Evolutionary conservation across 64 coral and sea anemone species (phyloP).

Genomic region (Montipora cactus): DNA sequence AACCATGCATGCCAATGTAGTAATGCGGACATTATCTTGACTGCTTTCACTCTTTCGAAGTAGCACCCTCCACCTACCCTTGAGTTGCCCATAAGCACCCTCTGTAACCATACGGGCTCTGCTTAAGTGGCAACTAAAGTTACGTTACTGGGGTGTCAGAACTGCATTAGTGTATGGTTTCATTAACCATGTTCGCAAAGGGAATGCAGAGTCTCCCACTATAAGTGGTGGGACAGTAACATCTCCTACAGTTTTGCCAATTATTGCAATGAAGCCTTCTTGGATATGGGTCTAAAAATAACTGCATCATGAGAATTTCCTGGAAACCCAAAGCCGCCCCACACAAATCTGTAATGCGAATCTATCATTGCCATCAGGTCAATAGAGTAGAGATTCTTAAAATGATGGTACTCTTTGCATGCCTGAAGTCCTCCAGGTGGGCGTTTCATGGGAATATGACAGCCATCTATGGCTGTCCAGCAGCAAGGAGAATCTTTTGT

Average conservation of each 20-base stretch:
- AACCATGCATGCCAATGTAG: too few species aligned
- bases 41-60: too few species aligned
- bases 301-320: slow-evolving; percentile 36
- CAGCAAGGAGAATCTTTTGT: neutral
- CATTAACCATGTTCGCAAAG: too few species aligned
- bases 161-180: too few species aligned
- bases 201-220: too few species aligned
- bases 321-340: slow-evolving; percentile 34
- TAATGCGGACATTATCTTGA: too few species aligned
- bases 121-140: too few species aligned
- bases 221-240: too few species aligned
- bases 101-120: too few species aligned
- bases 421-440: slow-evolving; percentile 32
- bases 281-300: slow-evolving; percentile 21
- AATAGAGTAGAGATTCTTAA: slow-evolving; percentile 44
- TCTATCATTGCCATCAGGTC: slow-evolving; percentile 45
- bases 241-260: neutral
- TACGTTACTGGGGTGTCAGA: too few species aligned
- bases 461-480: slow-evolving; percentile 48
- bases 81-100: too few species aligned
- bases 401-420: slow-evolving; percentile 45
- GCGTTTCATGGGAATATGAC: slow-evolving; percentile 56
- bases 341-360: slow-evolving; percentile 47
- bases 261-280: neutral
- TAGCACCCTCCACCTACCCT: too few species aligned